Evolutionary conservation across 2,888 invertebrate species (phyloP).

Genomic region (Drosophila lacicola): DNA sequence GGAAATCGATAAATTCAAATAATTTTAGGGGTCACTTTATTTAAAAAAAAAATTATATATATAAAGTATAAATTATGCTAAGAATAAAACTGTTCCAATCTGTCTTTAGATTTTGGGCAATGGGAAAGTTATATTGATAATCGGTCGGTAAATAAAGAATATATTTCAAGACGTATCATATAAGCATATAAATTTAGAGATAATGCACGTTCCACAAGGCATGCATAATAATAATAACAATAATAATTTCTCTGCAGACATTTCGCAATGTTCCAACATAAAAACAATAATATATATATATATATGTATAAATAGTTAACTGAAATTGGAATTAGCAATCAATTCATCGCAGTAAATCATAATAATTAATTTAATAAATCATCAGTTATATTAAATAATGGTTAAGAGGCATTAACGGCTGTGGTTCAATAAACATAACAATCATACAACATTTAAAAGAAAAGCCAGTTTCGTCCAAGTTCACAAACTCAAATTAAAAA

Average conservation of each 20-base stretch:
- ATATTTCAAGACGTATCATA: background rate
- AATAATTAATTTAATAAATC: background rate
- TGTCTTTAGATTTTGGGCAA: too few relatives aligned
- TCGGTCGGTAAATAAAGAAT: background rate
- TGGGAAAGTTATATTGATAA: too few relatives aligned
- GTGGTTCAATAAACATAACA: background rate
- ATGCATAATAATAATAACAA: background rate
- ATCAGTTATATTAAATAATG: background rate
- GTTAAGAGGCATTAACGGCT: background rate
- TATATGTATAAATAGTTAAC: background rate
- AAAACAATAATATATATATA: background rate
- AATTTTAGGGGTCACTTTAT: too few relatives aligned
- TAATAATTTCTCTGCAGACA: background rate
- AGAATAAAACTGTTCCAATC: too few relatives aligned
- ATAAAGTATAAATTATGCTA: too few relatives aligned
- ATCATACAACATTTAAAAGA: background rate
- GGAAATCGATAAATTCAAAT: too few relatives aligned
- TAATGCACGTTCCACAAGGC: background rate
- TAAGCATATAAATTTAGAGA: background rate
- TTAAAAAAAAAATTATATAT: too few relatives aligned
- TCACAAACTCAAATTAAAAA: constrained; percentile 6
- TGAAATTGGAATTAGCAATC: background rate
- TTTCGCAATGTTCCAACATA: background rate
- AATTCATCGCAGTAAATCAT: background rate
- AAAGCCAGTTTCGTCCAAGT: background rate